Evolutionary conservation across 2,888 invertebrate species (phyloP).

Genomic region (Caenorhabditis plicata): DNA sequence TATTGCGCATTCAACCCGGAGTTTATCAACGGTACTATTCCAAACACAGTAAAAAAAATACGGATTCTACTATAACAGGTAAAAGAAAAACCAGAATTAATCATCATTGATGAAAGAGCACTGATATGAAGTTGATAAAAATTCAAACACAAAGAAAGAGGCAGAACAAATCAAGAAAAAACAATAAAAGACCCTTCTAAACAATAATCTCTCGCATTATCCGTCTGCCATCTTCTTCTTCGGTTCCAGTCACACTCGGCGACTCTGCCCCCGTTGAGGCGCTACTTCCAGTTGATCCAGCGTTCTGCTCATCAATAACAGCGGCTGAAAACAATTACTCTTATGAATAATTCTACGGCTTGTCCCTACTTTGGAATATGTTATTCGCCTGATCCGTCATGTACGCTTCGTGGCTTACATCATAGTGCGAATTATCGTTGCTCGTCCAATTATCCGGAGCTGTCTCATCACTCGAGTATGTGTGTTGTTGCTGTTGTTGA

Average conservation of each 20-base stretch:
- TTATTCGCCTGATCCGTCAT: slow-evolving; percentile 15
- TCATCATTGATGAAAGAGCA: neutral
- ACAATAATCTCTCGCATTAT: slow-evolving; percentile 48
- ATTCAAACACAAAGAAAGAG: neutral
- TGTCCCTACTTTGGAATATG: slow-evolving; percentile 28
- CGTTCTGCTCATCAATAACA: slow-evolving; percentile 7
- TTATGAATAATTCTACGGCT: too few species aligned
- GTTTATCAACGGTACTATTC: neutral
- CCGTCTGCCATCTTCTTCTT: slow-evolving; percentile 35
- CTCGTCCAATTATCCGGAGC: slow-evolving; percentile 34
- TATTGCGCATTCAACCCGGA: slow-evolving; percentile 1
- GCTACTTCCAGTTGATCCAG: too few species aligned
- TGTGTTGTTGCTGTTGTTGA: slow-evolving; percentile 6
- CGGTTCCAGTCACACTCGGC: slow-evolving; percentile 12
- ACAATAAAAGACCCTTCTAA: slow-evolving; percentile 6
- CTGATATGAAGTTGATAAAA: neutral
- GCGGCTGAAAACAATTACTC: slow-evolving; percentile 7
- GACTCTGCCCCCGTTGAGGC: neutral
- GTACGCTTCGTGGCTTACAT: slow-evolving; percentile 31
- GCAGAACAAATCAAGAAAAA: neutral
- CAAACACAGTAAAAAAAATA: neutral
- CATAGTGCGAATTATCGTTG: slow-evolving; percentile 18
- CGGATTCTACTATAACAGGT: neutral
- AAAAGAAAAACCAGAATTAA: neutral
- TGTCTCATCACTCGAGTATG: slow-evolving; percentile 38